Base-by-base conservation (phyloP, 1,140 invertebrate genomes). In the Pinna nobilis region DNA sequence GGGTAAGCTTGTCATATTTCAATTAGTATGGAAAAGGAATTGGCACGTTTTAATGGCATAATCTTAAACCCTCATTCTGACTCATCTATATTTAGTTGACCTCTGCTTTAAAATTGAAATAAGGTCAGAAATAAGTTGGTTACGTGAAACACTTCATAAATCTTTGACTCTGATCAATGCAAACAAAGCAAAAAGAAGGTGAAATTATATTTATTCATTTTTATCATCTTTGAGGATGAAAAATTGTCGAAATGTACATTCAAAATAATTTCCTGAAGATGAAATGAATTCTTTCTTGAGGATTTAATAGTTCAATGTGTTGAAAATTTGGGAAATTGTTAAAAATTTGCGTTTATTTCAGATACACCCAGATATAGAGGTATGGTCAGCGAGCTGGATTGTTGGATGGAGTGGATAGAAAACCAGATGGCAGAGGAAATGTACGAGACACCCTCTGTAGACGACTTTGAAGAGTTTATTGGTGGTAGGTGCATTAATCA, bases 341-440 rank as follows among this genome's bases (percentile, higher is more conserved):
- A 11, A 28, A 5, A 6, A 7, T 53, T 3, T 51, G 50, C 32
- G 5, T 59, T 20, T 35, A 35, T 70, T 79, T 13, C 53, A 88
- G 86, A 88, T 73, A 84, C 86, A n/a, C 89, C 89, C 3, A 79
- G 88, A 41, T 89, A 84, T 76, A 68, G 82, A 63, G 84, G 83
- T n/a, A 82, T 86, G 78, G 77, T 76, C 7, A 84, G 86, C 72
- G 89, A 90, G 72, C 79, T 88, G 53, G 89, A 89, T 44, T 87
- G 87, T 63, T 90, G 89, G 89, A 88, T 90, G 83, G 84, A 87
- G 59, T 90, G 89, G 88, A 90, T 90, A 53, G 89, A 90, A 44
- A 86, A 88, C 74, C 82, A 86, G 39, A 84, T 89, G 79, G 82
- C 84, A 30, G 84, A 89, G 53, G 84, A 87, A 60, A 69, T 83